Evolutionary conservation across 2,888 invertebrate genomes (phyloP), one percentile per base, ranked within the genome.

Genomic region (Apodemia zela): DNA sequence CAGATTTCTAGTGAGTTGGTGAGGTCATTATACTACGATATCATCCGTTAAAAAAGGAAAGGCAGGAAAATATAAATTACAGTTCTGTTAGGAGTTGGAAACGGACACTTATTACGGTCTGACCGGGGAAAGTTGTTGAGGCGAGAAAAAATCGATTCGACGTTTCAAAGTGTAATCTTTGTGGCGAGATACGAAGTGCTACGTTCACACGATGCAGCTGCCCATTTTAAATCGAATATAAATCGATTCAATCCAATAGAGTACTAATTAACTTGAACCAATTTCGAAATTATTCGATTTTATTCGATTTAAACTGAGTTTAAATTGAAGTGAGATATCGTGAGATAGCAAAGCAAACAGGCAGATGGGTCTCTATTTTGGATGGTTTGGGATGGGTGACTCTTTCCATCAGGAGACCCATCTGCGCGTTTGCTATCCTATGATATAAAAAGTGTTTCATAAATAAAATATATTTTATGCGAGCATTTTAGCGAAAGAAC

Each of bases 71-170:
- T 47, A 47, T 47, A 47, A 47, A 47, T 47, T 47, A 47, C 45
- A n/a, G 15, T 47, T 47, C 45, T 47, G n/a, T 47, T 47, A 6
- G 17, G 45, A 17, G 17, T n/a, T 47, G 45, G n/a, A 7, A 47
- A 8, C 45, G 45, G 17, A 17, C 17, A 17, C 45, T 47, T 47
- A 47, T 17, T 47, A 47, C 15, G 45, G 45, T 47, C 45, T 47
- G 45, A 15, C 17, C 45, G 45, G 17, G 45, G 54, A 57, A 54
- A 57, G 15, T 57, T 57, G 54, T 57, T 54, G 54, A 54, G 54
- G 54, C 54, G 54, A 25, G 25, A 54, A 54, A 54, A 54, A 29
- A 25, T 54, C 54, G 15, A 57, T 29, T 57, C 54, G 17, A 17
- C 29, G 54, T 29, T 57, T 57, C 25, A 15, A 25, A 57, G 13